Conservation (phyloP, 2,888 invertebrate species). For the Aporophyla nigra region DNA sequence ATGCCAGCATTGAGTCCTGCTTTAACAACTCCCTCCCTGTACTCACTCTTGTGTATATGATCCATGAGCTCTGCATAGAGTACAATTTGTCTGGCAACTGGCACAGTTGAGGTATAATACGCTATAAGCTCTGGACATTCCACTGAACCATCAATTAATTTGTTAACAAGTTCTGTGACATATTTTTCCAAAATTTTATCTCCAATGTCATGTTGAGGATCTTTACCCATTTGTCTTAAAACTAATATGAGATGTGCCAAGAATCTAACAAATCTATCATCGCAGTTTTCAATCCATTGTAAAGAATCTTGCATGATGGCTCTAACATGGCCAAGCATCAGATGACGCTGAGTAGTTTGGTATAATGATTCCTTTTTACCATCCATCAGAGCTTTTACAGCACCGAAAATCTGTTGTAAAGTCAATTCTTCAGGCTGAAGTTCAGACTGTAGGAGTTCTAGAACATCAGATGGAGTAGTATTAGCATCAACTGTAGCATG, state of each 20-base stretch:
- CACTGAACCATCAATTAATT: constrained; percentile 85
- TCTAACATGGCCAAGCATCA: constrained; percentile 96
- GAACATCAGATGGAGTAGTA: constrained; percentile 83
- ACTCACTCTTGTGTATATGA: constrained; percentile 92
- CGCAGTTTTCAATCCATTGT: constrained; percentile 91
- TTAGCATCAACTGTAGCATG: constrained; percentile 86
- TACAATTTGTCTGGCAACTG: constrained; percentile 87
- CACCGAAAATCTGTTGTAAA: constrained; percentile 85
- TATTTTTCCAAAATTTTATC: constrained; percentile 95
- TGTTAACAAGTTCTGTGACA: constrained; percentile 93
- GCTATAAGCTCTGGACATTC: constrained; percentile 95
- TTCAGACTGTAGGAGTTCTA: constrained; percentile 84
- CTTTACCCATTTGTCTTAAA: constrained; percentile 94
- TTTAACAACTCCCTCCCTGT: constrained; percentile 92
- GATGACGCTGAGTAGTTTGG: constrained; percentile 95
- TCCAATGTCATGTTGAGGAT: constrained; percentile 93
- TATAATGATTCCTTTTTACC: constrained; percentile 92
- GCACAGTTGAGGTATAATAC: constrained; percentile 95
- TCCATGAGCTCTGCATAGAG: constrained; percentile 94
- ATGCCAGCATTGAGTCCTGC: constrained; percentile 94
- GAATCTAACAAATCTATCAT: constrained; percentile 93
- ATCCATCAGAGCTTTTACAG: constrained; percentile 86
- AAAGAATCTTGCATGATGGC: constrained; percentile 94
- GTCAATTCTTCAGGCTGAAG: constrained; percentile 82
- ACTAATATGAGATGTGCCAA: constrained; percentile 96